phyloP scores from a whole-genome alignment of 1,140 invertebrate species.

The Meloidogyne floridensis region DNA sequence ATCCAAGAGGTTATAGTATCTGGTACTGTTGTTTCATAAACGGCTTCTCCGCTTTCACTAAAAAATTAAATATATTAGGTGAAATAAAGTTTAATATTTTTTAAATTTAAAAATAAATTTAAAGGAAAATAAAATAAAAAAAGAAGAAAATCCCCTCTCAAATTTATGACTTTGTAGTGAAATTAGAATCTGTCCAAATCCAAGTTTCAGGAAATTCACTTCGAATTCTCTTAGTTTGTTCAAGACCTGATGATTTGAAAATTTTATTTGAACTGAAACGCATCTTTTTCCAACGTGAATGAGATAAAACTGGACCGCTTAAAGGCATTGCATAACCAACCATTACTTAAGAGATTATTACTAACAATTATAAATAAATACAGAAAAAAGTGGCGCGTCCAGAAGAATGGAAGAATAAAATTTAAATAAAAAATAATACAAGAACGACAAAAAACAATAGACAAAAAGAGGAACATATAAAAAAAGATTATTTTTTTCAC shows the following conservation, averaged over 20 bases:
- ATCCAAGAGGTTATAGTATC: conserved; percentile 90
- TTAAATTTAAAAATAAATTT: conserved; percentile 16
- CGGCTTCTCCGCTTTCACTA: conserved; percentile 70
- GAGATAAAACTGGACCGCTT: neutral
- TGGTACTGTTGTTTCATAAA: conserved; percentile 73
- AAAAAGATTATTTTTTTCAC: neutral
- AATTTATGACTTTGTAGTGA: neutral
- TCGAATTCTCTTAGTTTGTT: conserved; percentile 10
- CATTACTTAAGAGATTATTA: neutral
- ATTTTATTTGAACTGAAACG: neutral
- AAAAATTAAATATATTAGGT: conserved; percentile 23
- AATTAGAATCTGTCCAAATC: conserved; percentile 45
- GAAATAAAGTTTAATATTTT: conserved; percentile 6
- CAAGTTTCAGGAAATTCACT: conserved; percentile 55
- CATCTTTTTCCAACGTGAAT: conserved; percentile 8
- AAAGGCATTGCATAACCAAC: conserved; percentile 16
- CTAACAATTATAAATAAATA: neutral
- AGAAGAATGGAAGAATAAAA: neutral
- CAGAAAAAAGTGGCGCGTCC: neutral
- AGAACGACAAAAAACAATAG: neutral
- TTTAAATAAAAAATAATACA: neutral
- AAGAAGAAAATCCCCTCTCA: neutral
- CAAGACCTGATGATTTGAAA: neutral
- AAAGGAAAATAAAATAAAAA: neutral
- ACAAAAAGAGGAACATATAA: neutral